These are phyloP conservation scores for Tetragnatha montana DNA, from an alignment of 2,888 invertebrate genomes.

Conservation along the genomic window DNA sequence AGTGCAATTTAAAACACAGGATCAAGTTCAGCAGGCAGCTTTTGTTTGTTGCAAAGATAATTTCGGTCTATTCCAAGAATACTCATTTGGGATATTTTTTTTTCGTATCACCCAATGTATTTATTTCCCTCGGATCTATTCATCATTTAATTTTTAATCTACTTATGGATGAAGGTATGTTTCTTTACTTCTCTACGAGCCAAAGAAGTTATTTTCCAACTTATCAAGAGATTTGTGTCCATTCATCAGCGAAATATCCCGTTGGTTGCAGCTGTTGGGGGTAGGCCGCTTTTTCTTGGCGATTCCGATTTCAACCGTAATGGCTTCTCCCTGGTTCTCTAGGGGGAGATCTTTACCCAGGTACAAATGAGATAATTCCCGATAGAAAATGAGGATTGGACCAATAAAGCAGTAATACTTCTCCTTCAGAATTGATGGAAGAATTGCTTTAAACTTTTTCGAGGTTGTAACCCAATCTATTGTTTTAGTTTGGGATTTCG, in stretches of 20 bases:
- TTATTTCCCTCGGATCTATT: not conserved
- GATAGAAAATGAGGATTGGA: slow-evolving; percentile 23
- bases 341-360: slow-evolving; percentile 27
- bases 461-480: too few relatives aligned
- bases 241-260: slow-evolving; percentile 30
- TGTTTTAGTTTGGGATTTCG: too few relatives aligned
- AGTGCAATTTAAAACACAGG: slow-evolving; percentile 41
- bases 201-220: slow-evolving; percentile 50
- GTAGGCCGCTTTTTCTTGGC: slow-evolving; percentile 17
- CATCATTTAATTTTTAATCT: not conserved
- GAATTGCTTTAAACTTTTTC: too few relatives aligned
- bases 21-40: slow-evolving; percentile 24
- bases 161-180: not conserved
- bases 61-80: slow-evolving; percentile 24
- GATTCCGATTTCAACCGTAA: slow-evolving; percentile 24
- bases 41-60: slow-evolving; percentile 35
- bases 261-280: slow-evolving; percentile 45
- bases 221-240: slow-evolving; percentile 50
- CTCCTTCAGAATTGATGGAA: too few relatives aligned
- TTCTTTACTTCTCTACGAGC: not conserved
- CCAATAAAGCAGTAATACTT: slow-evolving; percentile 3
- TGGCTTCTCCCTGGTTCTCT: slow-evolving; percentile 15
- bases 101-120: not conserved
- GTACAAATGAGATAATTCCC: slow-evolving; percentile 38
- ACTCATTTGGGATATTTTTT: slow-evolving; percentile 22